These are phyloP conservation scores for Acipenser oxyrinchus DNA, from an alignment of 2,797 vertebrate genomes.

Conservation along the genomic window DNA sequence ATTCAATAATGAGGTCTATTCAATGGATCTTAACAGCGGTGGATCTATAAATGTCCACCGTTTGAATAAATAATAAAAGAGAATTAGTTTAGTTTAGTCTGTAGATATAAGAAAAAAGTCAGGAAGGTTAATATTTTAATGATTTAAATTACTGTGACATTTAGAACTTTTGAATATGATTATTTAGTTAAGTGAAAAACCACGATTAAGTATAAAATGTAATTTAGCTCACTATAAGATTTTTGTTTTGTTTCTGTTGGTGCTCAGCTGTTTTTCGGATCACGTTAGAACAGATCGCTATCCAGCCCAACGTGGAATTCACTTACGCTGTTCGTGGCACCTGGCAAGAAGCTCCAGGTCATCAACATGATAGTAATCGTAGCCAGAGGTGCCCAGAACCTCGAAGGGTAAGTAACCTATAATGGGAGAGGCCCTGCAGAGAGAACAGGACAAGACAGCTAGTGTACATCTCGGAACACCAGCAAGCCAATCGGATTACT, in stretches of 20 bases:
- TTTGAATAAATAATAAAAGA: too few species aligned
- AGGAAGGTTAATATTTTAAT: too few species aligned
- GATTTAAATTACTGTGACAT: too few species aligned
- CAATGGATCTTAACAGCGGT: too few species aligned
- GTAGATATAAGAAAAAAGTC: too few species aligned
- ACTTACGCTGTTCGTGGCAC: constrained; percentile 82
- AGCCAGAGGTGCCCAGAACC: constrained; percentile 80
- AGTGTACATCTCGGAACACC: constrained; percentile 15
- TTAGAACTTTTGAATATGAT: too few species aligned
- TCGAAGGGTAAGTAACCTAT: constrained; percentile 84
- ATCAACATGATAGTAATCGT: constrained; percentile 85
- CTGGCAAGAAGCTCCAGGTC: constrained; percentile 81
- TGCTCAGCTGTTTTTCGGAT: constrained; percentile 11
- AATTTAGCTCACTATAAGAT: background rate
- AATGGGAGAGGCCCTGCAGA: constrained; percentile 72
- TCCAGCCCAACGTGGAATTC: background rate
- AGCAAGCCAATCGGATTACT: too few species aligned
- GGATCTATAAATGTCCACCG: too few species aligned
- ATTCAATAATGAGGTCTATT: too few species aligned
- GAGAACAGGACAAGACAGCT: constrained; percentile 16
- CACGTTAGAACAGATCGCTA: constrained; percentile 12
- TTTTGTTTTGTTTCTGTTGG: background rate
- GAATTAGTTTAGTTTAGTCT: too few species aligned
- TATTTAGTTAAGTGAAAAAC: too few species aligned
- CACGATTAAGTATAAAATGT: background rate